Conservation (phyloP, 2,113 vertebrate species). For the Condylura cristata region DNA sequence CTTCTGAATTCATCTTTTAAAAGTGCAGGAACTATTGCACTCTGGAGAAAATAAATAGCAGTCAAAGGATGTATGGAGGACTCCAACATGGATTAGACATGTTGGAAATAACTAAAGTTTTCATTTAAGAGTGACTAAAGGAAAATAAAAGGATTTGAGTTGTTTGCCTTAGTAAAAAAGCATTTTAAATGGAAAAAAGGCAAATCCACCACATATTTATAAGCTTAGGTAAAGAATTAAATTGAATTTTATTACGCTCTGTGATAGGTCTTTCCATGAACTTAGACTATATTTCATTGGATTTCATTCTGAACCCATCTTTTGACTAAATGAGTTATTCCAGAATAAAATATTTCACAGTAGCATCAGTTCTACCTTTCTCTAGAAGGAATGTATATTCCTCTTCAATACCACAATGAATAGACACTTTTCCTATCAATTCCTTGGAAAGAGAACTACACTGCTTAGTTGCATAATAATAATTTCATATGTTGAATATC, state of each 20-base stretch:
- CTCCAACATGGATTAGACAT: slow-evolving; percentile 59
- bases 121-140: slow-evolving; percentile 63
- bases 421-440: not conserved
- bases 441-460: not conserved
- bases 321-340: slow-evolving; percentile 67
- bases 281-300: slow-evolving; percentile 58
- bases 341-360: slow-evolving; percentile 63
- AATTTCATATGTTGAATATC: not conserved
- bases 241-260: slow-evolving; percentile 54
- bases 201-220: slow-evolving; percentile 67
- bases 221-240: slow-evolving; percentile 71
- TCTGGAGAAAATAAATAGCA: slow-evolving; percentile 60
- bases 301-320: slow-evolving; percentile 62
- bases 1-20: slow-evolving; percentile 63
- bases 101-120: slow-evolving; percentile 74
- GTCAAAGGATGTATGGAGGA: slow-evolving; percentile 11
- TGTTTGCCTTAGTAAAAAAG: slow-evolving; percentile 73
- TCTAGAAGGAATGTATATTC: slow-evolving; percentile 33
- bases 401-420: slow-evolving; percentile 36
- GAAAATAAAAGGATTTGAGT: slow-evolving; percentile 64
- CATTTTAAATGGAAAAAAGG: slow-evolving; percentile 74
- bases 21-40: slow-evolving; percentile 57
- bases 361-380: not conserved
- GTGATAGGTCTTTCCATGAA: slow-evolving; percentile 51
- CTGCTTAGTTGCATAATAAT: not conserved